Conservation (phyloP, 2,113 vertebrate species). For the Dasypus novemcinctus region DNA sequence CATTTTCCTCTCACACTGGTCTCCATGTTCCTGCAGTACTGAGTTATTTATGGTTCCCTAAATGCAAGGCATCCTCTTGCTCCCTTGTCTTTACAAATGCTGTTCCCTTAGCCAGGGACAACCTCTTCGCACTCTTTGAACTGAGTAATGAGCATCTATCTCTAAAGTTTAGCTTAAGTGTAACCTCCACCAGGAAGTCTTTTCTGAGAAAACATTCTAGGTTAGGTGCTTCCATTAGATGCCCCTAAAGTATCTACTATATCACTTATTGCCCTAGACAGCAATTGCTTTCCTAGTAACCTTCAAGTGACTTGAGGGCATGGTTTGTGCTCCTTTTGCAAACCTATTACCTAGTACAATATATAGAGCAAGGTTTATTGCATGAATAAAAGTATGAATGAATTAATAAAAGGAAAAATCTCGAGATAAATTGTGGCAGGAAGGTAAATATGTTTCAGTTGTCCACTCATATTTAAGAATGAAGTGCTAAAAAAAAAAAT, state of each 20-base stretch:
- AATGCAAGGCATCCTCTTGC: not conserved
- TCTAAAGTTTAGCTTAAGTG: not conserved
- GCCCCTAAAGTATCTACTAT: not conserved
- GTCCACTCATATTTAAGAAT: not conserved
- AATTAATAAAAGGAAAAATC: not conserved
- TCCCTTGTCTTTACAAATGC: not conserved
- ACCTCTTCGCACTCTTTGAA: not conserved
- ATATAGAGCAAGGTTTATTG: not conserved
- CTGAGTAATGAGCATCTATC: not conserved
- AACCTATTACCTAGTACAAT: not conserved
- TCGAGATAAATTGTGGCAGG: not conserved
- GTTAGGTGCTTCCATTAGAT: not conserved
- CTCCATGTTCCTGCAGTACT: not conserved
- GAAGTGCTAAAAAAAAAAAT: not conserved
- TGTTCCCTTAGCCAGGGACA: not conserved
- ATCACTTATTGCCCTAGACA: not conserved
- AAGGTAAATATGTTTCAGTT: not conserved
- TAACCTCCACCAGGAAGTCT: not conserved
- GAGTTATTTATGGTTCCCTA: not conserved
- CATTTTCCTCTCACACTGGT: not conserved
- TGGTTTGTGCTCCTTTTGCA: not conserved
- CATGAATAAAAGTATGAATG: not conserved
- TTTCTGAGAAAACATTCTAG: not conserved
- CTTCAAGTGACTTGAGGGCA: not conserved
- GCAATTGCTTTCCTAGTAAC: not conserved